Percentiles rank a stretch among this genome's conserved stretches.
Evolutionary conservation across 2,888 invertebrate species (phyloP).

Genomic region (Orgyia antiqua): DNA sequence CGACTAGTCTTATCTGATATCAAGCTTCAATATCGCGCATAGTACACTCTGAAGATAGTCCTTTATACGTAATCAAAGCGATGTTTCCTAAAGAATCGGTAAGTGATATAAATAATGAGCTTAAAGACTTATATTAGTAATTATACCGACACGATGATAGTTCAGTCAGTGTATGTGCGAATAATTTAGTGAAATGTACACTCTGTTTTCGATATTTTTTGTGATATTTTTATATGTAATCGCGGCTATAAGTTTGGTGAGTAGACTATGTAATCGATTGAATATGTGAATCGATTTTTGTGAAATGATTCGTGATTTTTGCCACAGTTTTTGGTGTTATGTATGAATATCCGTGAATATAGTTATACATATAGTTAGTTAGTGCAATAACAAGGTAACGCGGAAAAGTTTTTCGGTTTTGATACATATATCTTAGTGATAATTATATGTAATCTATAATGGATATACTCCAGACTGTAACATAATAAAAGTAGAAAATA

Average conservation of each 20-base stretch:
- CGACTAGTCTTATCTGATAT: constrained; percentile 7
- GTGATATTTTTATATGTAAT: constrained; percentile 21
- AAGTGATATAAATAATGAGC: constrained; percentile 48
- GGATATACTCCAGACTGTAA: too few relatives aligned
- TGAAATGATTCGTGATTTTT: too few relatives aligned
- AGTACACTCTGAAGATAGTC: constrained; percentile 35
- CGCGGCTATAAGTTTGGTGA: constrained; percentile 23
- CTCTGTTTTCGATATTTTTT: constrained; percentile 10
- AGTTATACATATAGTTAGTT: too few relatives aligned
- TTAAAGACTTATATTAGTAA: constrained; percentile 17
- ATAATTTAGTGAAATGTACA: constrained; percentile 15
- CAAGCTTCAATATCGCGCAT: constrained; percentile 4
- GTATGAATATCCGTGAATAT: too few relatives aligned
- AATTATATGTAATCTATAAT: too few relatives aligned
- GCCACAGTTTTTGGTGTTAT: too few relatives aligned
- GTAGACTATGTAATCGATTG: too few relatives aligned
- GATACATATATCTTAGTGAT: too few relatives aligned
- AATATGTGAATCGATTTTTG: too few relatives aligned
- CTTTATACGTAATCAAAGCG: constrained; percentile 29
- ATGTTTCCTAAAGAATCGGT: constrained; percentile 59
- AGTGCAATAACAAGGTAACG: too few relatives aligned
- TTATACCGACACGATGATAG: constrained; percentile 20
- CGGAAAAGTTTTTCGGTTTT: too few relatives aligned
- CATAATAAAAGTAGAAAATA: too few relatives aligned
- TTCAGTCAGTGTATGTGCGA: constrained; percentile 3